A percentile compares a stretch with the other conserved stretches of the same genome.
These are phyloP conservation scores for Lobophora halterata DNA, from an alignment of 2,888 invertebrate genomes.

Conservation along the genomic window DNA sequence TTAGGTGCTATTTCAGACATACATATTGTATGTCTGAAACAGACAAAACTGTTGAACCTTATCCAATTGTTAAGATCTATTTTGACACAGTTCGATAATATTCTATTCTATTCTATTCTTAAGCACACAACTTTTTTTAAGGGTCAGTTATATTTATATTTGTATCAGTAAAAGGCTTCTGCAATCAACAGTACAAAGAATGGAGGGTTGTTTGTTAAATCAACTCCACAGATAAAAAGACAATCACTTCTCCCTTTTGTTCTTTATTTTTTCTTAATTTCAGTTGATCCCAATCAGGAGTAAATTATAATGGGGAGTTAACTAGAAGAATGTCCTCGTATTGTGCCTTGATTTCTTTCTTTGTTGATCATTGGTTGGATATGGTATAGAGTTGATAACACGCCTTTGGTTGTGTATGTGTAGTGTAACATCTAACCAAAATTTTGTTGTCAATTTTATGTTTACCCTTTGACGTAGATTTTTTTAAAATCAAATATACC, in stretches of 20 bases:
- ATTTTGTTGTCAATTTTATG: too few relatives aligned
- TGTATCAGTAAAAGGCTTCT: conserved; percentile 42
- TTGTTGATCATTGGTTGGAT: conserved; percentile 62
- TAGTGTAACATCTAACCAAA: too few relatives aligned
- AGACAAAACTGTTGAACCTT: too few relatives aligned
- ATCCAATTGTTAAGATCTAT: too few relatives aligned
- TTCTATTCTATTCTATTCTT: too few relatives aligned
- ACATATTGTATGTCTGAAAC: too few relatives aligned
- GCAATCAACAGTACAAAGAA: conserved; percentile 49
- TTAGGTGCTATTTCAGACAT: too few relatives aligned
- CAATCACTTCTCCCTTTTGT: conserved; percentile 64
- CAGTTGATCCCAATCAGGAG: conserved; percentile 78
- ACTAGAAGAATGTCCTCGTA: conserved; percentile 74
- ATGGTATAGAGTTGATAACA: conserved; percentile 49
- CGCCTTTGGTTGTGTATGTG: too few relatives aligned
- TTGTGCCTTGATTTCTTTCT: conserved; percentile 64
- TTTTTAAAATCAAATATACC: too few relatives aligned
- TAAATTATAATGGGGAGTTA: conserved; percentile 79
- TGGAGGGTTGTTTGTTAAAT: conserved; percentile 70
- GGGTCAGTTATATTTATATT: conserved; percentile 17
- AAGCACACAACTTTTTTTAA: not conserved
- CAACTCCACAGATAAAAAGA: conserved; percentile 71
- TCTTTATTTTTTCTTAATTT: conserved; percentile 80
- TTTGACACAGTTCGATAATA: too few relatives aligned
- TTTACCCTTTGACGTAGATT: too few relatives aligned